Evolutionary conservation across 1,140 invertebrate species (phyloP), one percentile per base, ranked within the genome.

Genomic region (Dolichoris vasculosae): DNA sequence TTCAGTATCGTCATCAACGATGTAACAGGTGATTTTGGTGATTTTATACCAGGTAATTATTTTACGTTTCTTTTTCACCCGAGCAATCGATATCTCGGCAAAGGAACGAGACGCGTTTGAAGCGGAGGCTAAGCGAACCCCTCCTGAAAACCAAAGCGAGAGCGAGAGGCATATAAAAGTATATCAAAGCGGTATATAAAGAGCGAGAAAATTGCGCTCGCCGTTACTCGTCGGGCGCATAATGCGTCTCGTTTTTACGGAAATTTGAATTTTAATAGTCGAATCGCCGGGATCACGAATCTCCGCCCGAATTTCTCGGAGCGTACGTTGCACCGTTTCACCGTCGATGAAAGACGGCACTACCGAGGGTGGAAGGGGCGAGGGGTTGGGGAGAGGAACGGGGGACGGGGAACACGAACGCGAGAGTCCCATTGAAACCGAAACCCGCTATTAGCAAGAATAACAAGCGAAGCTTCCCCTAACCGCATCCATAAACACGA

Each of bases 21-120:
- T 64, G 82, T 83, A 83, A 77, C 73, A 83, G 82, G 73, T 83
- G 82, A 83, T 83, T 83, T 76, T 67, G 82, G 73, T 83, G 82
- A 83, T 83, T 83, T 76, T 67, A 77, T 35, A 32, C 11, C 82
- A 35, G 26, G 73, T 83, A 77, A 82, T 82, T 82, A 55, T 71
- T 26, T n/a, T 17, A 23, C 71, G 23, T 43, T 43, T 48, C 69
- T 75, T 26, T 30, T n/a, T 43, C 82, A 46, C 69, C 23, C 9
- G 38, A 2, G 75, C 26, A 46, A 80, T 80, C 78, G 59, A 80
- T 63, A 80, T 7, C 7, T 30, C 2, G 38, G 40, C 59, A 35
- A 67, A 80, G 23, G 32, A 46, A 80, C 55, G 55, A 59, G 55
- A 59, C 55, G 55, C 3, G 4, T 3, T 59, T 59, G 26, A 26